phyloP scores from a whole-genome alignment of 2,797 vertebrate species.

The Thaleichthys pacificus region DNA sequence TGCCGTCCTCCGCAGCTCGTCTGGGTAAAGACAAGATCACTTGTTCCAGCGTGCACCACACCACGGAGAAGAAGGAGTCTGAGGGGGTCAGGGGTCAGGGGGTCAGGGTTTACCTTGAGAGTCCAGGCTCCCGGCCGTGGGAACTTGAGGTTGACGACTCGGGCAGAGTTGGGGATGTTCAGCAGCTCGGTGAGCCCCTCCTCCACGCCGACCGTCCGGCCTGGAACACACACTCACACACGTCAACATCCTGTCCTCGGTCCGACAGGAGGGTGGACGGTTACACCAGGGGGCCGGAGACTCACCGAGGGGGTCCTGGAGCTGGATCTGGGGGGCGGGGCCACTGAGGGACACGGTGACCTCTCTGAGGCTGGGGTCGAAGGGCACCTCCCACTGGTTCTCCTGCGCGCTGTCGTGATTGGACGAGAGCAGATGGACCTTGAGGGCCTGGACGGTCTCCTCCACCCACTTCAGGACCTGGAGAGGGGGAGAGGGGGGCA shows the following conservation, averaged over 20 bases:
- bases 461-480: conserved; percentile 97
- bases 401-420: conserved; percentile 85
- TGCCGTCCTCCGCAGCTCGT: conserved; percentile 87
- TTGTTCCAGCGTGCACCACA: background rate
- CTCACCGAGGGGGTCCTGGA: conserved; percentile 84
- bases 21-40: conserved; percentile 62
- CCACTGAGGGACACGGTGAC: conserved; percentile 94
- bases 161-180: conserved; percentile 91
- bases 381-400: conserved; percentile 84
- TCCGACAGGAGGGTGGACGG: background rate
- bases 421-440: conserved; percentile 90
- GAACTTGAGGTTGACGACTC: conserved; percentile 86
- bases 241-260: background rate
- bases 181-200: conserved; percentile 86
- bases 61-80: no score
- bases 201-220: conserved; percentile 77
- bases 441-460: conserved; percentile 89
- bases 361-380: conserved; percentile 91
- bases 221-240: conserved; percentile 57
- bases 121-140: conserved; percentile 84
- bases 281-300: no score
- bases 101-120: conserved; percentile 78
- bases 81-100: background rate
- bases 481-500: conserved; percentile 3
- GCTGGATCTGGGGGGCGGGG: conserved; percentile 82